These are phyloP conservation scores for Papilio aristodemus DNA, from an alignment of 1,140 invertebrate species.

Conservation along the genomic window DNA sequence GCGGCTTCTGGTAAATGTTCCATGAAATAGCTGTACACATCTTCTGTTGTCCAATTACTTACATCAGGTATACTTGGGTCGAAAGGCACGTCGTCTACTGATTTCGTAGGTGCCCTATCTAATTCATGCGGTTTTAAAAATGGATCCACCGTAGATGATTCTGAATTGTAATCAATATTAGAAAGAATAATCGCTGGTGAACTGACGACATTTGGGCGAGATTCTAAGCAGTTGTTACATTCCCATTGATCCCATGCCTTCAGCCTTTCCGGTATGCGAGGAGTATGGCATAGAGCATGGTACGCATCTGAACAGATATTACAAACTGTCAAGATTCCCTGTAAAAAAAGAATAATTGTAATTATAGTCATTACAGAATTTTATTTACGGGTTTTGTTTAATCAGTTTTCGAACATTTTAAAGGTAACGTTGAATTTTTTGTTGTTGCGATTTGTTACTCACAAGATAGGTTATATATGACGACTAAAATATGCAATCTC, in stretches of 20 bases:
- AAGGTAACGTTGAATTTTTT: too few species aligned
- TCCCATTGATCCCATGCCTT: slow-evolving; percentile 82
- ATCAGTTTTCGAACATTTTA: too few species aligned
- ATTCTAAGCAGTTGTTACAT: slow-evolving; percentile 81
- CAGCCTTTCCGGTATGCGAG: slow-evolving; percentile 81
- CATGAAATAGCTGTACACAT: slow-evolving; percentile 90
- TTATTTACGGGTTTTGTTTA: too few species aligned
- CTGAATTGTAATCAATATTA: slow-evolving; percentile 54
- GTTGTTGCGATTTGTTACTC: too few species aligned
- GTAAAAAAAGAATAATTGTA: slow-evolving; percentile 37
- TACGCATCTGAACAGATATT: slow-evolving; percentile 91
- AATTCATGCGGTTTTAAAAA: slow-evolving; percentile 75
- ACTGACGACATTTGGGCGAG: slow-evolving; percentile 60
- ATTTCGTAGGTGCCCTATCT: slow-evolving; percentile 64
- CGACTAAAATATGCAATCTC: too few species aligned
- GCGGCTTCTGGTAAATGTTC: slow-evolving; percentile 88
- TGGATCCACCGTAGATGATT: slow-evolving; percentile 57
- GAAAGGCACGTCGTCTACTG: slow-evolving; percentile 69
- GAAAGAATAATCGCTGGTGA: slow-evolving; percentile 62
- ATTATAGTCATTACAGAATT: slow-evolving; percentile 33
- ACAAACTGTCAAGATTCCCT: slow-evolving; percentile 88
- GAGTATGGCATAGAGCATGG: slow-evolving; percentile 87
- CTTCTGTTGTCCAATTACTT: slow-evolving; percentile 88
- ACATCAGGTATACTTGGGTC: slow-evolving; percentile 89
- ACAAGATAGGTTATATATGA: too few species aligned